phyloP scores from a whole-genome alignment of 2,888 invertebrate genomes.

The Ptychoptera contaminata region DNA sequence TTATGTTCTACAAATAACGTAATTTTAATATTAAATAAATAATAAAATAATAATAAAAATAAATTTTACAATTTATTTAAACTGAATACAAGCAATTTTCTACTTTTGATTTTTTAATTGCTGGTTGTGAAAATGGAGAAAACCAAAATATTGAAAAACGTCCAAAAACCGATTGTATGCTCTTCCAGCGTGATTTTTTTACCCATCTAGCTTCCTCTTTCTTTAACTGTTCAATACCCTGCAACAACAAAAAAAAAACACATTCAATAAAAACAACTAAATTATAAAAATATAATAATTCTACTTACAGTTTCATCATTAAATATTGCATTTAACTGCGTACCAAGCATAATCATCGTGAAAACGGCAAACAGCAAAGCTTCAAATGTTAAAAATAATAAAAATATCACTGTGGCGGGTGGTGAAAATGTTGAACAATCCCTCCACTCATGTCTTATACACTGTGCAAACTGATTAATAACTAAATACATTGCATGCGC shows the following conservation, averaged over 20 bases:
- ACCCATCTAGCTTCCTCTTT: conserved; percentile 90
- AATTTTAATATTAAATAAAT: no score
- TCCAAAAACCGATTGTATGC: conserved; percentile 93
- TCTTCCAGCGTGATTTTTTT: conserved; percentile 84
- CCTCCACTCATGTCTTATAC: conserved; percentile 88
- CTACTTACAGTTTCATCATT: conserved; percentile 85
- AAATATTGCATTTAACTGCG: conserved; percentile 93
- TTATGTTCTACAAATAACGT: no score
- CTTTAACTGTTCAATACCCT: conserved; percentile 95
- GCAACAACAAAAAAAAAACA: conserved; percentile 17
- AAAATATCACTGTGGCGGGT: conserved; percentile 84
- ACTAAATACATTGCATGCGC: conserved; percentile 84
- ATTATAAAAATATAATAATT: background rate
- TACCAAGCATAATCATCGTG: conserved; percentile 93
- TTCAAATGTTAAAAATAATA: conserved; percentile 85
- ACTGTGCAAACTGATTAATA: conserved; percentile 84
- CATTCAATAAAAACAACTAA: no score
- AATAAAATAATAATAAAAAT: no score
- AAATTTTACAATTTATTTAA: conserved; percentile 27
- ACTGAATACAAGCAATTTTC: conserved; percentile 76
- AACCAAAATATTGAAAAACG: conserved; percentile 93
- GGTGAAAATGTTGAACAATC: conserved; percentile 88
- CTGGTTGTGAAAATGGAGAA: conserved; percentile 52
- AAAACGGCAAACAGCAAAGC: conserved; percentile 94
- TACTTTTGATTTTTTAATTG: conserved; percentile 52